phyloP scores from a whole-genome alignment of 2,888 invertebrate genomes.

The Mimachlamys varia region DNA sequence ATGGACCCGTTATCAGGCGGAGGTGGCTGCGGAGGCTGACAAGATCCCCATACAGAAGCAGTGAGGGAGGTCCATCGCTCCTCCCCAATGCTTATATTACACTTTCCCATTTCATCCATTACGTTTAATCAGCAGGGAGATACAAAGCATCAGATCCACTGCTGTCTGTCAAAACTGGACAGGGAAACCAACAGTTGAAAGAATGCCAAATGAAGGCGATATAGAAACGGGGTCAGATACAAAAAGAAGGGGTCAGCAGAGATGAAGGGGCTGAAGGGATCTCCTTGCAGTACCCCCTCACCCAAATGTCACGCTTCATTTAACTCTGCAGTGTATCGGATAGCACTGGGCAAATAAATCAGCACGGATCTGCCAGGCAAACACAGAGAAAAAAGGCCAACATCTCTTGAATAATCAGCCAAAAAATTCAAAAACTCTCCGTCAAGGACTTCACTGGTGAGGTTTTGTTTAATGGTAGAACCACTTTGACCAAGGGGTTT shows the following conservation, averaged over 20 bases:
- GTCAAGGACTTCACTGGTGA: conserved; percentile 21
- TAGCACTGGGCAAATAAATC: conserved; percentile 42
- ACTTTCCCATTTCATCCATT: conserved; percentile 45
- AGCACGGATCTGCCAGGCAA: neutral
- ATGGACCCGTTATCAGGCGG: neutral
- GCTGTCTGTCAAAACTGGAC: conserved; percentile 39
- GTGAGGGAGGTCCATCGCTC: conserved; percentile 43
- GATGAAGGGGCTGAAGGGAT: conserved; percentile 38
- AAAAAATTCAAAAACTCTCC: conserved; percentile 33
- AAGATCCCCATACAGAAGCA: neutral
- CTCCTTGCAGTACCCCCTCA: conserved; percentile 44
- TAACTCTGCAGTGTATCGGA: conserved; percentile 49
- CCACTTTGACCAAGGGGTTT: conserved; percentile 31
- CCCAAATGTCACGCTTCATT: conserved; percentile 51
- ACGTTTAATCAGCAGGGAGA: conserved; percentile 31
- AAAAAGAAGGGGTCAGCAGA: conserved; percentile 32
- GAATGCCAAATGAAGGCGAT: conserved; percentile 38
- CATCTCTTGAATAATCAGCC: conserved; percentile 36
- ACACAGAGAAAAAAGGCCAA: conserved; percentile 35
- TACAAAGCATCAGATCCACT: conserved; percentile 29
- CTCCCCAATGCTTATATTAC: conserved; percentile 38
- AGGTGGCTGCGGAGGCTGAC: conserved; percentile 1
- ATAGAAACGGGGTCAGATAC: conserved; percentile 31
- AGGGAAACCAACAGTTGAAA: conserved; percentile 38
- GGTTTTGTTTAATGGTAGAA: conserved; percentile 25